Conservation (phyloP, 37 sponge, comb jelly and placozoan species). For the Crambe crambe region DNA sequence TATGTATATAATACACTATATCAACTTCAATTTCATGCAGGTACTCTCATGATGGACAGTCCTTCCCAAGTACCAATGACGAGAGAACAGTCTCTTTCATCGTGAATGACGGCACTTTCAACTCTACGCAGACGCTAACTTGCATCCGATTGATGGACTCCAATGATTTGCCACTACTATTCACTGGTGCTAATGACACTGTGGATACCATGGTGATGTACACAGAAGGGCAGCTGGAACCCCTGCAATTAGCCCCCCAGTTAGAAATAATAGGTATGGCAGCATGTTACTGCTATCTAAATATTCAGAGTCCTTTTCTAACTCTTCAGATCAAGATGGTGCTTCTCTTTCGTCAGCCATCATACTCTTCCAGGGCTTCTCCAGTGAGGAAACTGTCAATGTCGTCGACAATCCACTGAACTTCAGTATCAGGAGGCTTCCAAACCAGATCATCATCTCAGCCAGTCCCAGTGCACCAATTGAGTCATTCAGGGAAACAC, state of each 20-base stretch:
- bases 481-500: slow-evolving; percentile 24
- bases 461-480: background rate
- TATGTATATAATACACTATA: background rate
- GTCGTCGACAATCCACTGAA: background rate
- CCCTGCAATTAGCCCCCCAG: slow-evolving; percentile 26
- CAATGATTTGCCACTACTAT: slow-evolving; percentile 45
- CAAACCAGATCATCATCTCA: background rate
- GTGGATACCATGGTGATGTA: slow-evolving; percentile 59
- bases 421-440: background rate
- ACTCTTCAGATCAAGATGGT: slow-evolving; percentile 28
- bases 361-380: background rate
- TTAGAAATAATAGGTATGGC: slow-evolving; percentile 44
- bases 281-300: too few species aligned
- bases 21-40: background rate
- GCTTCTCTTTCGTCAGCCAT: slow-evolving; percentile 20
- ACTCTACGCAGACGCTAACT: slow-evolving; percentile 19
- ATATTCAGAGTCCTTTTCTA: too few species aligned
- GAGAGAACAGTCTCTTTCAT: slow-evolving; percentile 34
- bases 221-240: slow-evolving; percentile 47
- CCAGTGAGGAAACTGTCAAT: background rate
- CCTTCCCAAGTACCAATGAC: slow-evolving; percentile 10
- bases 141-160: slow-evolving; percentile 17
- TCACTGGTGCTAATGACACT: slow-evolving; percentile 30
- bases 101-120: slow-evolving; percentile 66
- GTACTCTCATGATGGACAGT: slow-evolving; percentile 5